phyloP scores from a whole-genome alignment of 1,140 invertebrate genomes.

The Coenobita brevimanus region DNA sequence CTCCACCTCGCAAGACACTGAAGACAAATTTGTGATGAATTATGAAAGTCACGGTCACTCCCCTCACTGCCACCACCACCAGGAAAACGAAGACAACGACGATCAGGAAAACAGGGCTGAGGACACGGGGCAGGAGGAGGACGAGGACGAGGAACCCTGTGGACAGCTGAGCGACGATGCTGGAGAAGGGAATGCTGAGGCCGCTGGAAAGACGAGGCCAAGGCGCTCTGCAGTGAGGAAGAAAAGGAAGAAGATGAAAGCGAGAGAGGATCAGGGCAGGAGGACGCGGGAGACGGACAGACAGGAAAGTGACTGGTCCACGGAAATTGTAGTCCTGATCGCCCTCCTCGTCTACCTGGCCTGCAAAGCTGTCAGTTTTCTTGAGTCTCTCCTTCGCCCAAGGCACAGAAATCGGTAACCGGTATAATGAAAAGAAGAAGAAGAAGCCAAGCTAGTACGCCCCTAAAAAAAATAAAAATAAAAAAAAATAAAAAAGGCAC shows the following conservation, averaged over 20 bases:
- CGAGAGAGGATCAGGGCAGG: neutral
- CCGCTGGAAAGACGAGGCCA: too few species aligned
- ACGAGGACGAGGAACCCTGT: neutral
- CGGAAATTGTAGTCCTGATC: conserved; percentile 32
- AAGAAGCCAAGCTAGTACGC: too few species aligned
- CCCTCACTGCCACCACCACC: neutral
- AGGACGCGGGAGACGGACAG: neutral
- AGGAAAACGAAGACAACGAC: neutral
- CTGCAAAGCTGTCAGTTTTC: conserved; percentile 34
- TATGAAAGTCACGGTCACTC: neutral
- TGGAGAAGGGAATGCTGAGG: neutral
- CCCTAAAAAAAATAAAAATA: too few species aligned
- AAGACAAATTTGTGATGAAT: conserved; percentile 24
- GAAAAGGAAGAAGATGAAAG: neutral
- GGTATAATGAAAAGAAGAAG: neutral
- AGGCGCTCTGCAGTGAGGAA: neutral
- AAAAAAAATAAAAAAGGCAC: too few species aligned
- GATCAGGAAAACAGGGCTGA: neutral
- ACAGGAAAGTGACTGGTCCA: neutral
- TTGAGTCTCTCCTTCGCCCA: conserved; percentile 14
- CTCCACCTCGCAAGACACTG: conserved; percentile 29
- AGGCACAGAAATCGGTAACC: neutral
- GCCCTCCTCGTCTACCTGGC: conserved; percentile 43
- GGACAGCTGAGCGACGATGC: neutral
- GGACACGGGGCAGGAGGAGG: neutral